A percentile compares a stretch with the other conserved stretches of the same genome.
Conservation (phyloP, 2,113 vertebrate species). For the Chloroceryle aenea region DNA sequence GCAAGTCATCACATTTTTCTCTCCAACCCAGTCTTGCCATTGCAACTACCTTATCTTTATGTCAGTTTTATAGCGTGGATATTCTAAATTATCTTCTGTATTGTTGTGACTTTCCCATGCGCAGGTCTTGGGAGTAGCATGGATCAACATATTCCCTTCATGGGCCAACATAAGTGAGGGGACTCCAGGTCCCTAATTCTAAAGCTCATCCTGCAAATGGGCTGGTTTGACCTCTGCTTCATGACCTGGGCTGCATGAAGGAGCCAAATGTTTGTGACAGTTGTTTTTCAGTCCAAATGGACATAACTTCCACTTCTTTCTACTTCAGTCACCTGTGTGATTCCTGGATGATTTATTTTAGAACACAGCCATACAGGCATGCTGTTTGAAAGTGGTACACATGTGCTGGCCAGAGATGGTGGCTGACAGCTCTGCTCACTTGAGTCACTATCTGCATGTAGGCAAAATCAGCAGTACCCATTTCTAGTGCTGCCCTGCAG, state of each 20-base stretch:
- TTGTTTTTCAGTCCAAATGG: background rate
- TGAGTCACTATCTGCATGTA: rapidly evolving
- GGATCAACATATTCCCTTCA: background rate
- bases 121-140: background rate
- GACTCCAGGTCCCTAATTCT: background rate
- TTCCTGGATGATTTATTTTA: background rate
- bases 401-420: background rate
- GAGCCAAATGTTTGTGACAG: background rate
- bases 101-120: background rate
- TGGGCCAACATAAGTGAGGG: background rate
- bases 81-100: background rate
- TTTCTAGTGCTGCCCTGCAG: background rate
- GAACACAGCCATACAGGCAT: background rate
- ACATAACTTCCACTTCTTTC: background rate
- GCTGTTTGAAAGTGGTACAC: background rate
- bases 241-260: background rate
- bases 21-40: background rate
- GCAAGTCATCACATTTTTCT: background rate
- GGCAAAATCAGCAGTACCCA: background rate
- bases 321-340: background rate
- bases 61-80: background rate
- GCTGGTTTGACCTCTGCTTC: background rate
- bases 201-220: background rate
- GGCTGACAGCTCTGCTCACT: background rate
- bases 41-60: background rate